Base-by-base conservation (phyloP, 2,888 invertebrate species). In the Corbicula japonica region DNA sequence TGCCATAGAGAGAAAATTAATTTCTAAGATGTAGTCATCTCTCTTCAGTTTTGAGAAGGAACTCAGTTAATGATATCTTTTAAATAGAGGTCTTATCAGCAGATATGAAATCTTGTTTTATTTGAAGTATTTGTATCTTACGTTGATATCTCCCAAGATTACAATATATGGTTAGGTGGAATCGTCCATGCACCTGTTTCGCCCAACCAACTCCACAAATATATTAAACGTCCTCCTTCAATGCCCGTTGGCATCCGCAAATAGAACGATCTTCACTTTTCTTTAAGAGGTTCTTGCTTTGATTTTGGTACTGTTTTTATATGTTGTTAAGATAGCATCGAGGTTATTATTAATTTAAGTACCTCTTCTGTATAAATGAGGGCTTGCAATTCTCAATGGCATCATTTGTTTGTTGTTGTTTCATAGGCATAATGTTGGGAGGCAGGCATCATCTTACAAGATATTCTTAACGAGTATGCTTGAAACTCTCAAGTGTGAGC, bases 101-200 rank as follows among this genome's bases (percentile, higher is more conserved):
- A 54, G 72, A 75, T 80, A 76, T 76, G 58, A 80, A 76, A 65
- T 38, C 69, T 38, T 34, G 62, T 48, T 71, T 68, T 75, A 56
- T 74, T 74, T 77, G 75, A 77, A 61, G 75, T 50, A 61, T 56
- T 26, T 2, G 44, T 77, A 81, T 77, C 77, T 68, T 18, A 8
- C 21, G 52, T 69, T 63, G 81, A 81, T 81, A 81, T 81, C 81
- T 75, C 34, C 23, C 21, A 38, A 30, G 81, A 81, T 81, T 75
- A 71, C 28, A 52, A 48, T 52, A 70, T 71, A 71, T 62, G 60
- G 35, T 48, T 71, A 77, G 74, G 75, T 75, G 77, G 71, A 54
- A 77, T 66, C 70, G 54, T 26, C 65, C 48, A 48, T 81, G 81
- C 81, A 81, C 81, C 81, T 81, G 81, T 81, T 72, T 72, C 48